Percentiles rank a stretch among this genome's conserved stretches.
These are phyloP conservation scores for Gallinago media DNA, from an alignment of 2,113 vertebrate genomes.

Conservation along the genomic window DNA sequence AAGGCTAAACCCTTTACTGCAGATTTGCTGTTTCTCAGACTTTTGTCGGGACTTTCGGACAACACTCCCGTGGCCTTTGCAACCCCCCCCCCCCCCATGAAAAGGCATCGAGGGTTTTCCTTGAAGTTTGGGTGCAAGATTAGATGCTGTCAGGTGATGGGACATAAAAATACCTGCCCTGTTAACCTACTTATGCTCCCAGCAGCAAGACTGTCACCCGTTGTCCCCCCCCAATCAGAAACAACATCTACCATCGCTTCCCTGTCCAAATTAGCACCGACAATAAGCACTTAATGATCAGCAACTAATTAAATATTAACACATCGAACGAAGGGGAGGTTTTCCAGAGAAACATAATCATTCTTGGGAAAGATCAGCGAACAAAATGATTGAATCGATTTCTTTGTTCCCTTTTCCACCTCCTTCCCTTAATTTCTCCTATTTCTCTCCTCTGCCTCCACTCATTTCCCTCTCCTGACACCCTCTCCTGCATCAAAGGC, in stretches of 20 bases:
- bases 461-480: constrained; percentile 6
- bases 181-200: background rate
- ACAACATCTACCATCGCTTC: background rate
- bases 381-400: background rate
- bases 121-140: background rate
- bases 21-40: background rate
- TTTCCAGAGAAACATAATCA: background rate
- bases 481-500: background rate
- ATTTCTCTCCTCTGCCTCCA: constrained; percentile 17
- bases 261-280: background rate
- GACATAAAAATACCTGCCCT: constrained; percentile 28
- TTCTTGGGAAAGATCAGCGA: background rate
- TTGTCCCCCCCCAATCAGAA: background rate
- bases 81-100: too few species aligned
- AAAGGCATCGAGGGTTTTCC: background rate
- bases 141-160: background rate
- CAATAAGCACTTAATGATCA: background rate
- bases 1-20: background rate
- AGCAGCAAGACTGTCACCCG: background rate
- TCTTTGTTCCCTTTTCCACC: constrained; percentile 26
- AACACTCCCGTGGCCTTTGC: background rate
- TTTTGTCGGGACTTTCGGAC: background rate
- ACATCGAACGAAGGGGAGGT: background rate
- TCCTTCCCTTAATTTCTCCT: constrained; percentile 3
- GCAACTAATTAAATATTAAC: constrained; percentile 36